Base-by-base conservation (phyloP, 2,888 invertebrate genomes). In the Argyra leucocephala region DNA sequence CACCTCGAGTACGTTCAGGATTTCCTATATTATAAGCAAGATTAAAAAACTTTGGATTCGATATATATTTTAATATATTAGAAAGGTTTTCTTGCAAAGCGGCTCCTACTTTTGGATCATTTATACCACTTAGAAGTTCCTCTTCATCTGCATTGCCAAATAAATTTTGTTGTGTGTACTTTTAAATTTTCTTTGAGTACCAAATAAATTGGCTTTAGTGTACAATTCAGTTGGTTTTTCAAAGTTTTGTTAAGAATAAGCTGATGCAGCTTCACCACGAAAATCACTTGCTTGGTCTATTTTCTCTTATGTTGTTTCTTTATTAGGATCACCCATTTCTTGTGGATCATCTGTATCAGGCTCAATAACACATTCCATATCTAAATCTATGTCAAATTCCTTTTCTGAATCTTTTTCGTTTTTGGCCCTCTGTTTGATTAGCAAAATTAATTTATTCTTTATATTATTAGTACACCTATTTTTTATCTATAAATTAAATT, bases 161-260 rank as follows among this genome's bases (percentile, higher is more conserved):
- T 73, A 70, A 72, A 84, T 75, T 89, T 91, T 23, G 94, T 83
- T 70, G 87, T 87, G 79, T 95, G 95, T 74, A n/a, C n/a, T 93
- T 93, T 72, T 92, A 89, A 68, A 96, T 84, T 79, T 91, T 93
- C 73, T 90, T 88, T 12, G 90, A 91, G 80, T 95, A 2, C 96
- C 96, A 63, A 97, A 81, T 69, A 96, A 81, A 72, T 95, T 95
- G 61, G 96, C 96, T 76, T 93, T 90, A 26, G 90, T 90, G 76
- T 90, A 96, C 62, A 90, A 78, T 69, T 86, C 81, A 67, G 94
- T 83, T 22, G 95, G 89, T 75, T 89, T 88, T 65, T 91, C 88
- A 72, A 84, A 88, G 72, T 93, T 85, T 68, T 91, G 91, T 68
- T 93, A 88, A 2, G 84, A 82, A 76, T 91, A 88, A 0, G 90